These are phyloP conservation scores for Bruchidius siliquastri DNA, from an alignment of 2,888 invertebrate genomes.

Conservation along the genomic window DNA sequence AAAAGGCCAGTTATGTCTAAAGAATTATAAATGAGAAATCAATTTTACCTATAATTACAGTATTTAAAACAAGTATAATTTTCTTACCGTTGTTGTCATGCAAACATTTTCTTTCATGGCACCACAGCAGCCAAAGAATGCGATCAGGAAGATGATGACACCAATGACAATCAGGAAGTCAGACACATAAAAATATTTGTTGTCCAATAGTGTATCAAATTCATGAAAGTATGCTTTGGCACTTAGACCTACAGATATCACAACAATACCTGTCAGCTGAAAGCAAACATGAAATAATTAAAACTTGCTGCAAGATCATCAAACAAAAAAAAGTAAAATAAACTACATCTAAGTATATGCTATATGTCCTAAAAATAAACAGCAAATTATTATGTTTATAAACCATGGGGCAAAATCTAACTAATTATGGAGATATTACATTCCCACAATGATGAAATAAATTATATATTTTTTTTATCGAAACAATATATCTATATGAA, in stretches of 20 bases:
- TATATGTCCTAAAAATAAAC: too few species aligned
- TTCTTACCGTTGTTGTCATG: slow-evolving; percentile 83
- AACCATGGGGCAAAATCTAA: too few species aligned
- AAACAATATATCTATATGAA: too few species aligned
- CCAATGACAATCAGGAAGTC: slow-evolving; percentile 83
- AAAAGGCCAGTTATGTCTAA: too few species aligned
- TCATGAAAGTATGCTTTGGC: slow-evolving; percentile 68
- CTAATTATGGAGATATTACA: too few species aligned
- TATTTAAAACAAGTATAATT: background rate
- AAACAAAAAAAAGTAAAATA: background rate
- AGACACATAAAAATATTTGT: slow-evolving; percentile 77
- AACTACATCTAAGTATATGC: too few species aligned
- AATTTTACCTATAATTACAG: background rate
- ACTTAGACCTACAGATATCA: slow-evolving; percentile 77
- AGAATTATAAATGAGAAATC: too few species aligned
- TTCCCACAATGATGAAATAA: too few species aligned
- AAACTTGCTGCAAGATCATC: background rate
- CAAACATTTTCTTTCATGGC: slow-evolving; percentile 91
- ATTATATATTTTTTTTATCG: too few species aligned
- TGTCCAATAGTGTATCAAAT: slow-evolving; percentile 74
- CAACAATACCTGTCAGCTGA: slow-evolving; percentile 80
- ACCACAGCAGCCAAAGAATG: slow-evolving; percentile 94
- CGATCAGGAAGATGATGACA: slow-evolving; percentile 79
- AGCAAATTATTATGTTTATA: too few species aligned
- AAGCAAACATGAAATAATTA: slow-evolving; percentile 38